phyloP scores from a whole-genome alignment of 2,797 vertebrate genomes.

The Leptoclinus maculatus region DNA sequence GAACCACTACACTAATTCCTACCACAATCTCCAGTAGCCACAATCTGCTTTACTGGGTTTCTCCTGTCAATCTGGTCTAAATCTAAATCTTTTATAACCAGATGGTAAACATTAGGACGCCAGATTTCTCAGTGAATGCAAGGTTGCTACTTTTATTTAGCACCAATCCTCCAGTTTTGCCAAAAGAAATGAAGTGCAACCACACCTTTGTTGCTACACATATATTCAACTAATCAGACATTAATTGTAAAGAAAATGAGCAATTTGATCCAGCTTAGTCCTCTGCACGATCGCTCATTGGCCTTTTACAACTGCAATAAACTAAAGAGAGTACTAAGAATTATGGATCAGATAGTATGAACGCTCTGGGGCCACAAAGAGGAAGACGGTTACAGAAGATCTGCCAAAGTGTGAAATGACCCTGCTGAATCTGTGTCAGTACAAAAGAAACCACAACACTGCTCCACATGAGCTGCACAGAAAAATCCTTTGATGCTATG shows the following conservation, averaged over 20 bases:
- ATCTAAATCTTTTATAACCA: constrained; percentile 28
- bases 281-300: neutral
- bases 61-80: constrained; percentile 2
- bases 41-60: constrained; percentile 39
- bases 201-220: neutral
- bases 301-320: constrained; percentile 17
- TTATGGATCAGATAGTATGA: constrained; percentile 42
- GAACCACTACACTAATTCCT: constrained; percentile 44
- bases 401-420: constrained; percentile 9
- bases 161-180: neutral
- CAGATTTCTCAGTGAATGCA: neutral
- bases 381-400: constrained; percentile 15
- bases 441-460: constrained; percentile 16
- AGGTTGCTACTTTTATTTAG: neutral
- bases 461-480: constrained; percentile 26
- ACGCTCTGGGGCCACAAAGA: neutral
- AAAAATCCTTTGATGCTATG: neutral
- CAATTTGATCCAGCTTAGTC: neutral
- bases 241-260: neutral
- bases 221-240: neutral
- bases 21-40: constrained; percentile 29
- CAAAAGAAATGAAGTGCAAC: neutral
- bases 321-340: constrained; percentile 5
- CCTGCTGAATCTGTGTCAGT: neutral
- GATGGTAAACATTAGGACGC: constrained; percentile 27